These are phyloP conservation scores for Hippocampus abdominalis DNA, from an alignment of 2,113 vertebrate species.

Conservation along the genomic window DNA sequence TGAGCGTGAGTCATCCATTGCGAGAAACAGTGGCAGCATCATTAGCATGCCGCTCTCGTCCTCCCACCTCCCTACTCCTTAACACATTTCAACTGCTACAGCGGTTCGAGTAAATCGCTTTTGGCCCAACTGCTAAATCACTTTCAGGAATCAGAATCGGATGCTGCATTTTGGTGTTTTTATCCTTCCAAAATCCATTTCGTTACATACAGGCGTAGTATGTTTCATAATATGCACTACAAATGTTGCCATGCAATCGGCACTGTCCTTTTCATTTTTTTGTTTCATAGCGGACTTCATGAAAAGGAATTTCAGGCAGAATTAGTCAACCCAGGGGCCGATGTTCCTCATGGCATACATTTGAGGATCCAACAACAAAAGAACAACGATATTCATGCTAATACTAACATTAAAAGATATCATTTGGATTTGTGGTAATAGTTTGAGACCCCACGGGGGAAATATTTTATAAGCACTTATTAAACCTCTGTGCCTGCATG, in stretches of 20 bases:
- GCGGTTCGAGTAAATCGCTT: conserved; percentile 52
- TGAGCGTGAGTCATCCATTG: conserved; percentile 69
- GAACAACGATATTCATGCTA: too few relatives aligned
- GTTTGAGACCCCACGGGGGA: not conserved
- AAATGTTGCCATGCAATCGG: not conserved
- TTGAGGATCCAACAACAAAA: not conserved
- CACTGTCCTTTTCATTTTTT: not conserved
- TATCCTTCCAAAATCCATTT: not conserved
- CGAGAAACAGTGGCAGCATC: conserved; percentile 66
- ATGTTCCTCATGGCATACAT: not conserved
- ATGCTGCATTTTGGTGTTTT: not conserved
- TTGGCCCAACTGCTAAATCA: conserved; percentile 44
- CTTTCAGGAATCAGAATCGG: conserved; percentile 43
- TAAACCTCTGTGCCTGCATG: not conserved
- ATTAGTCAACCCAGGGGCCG: too few relatives aligned
- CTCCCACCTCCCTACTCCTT: conserved; percentile 61
- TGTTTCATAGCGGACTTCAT: too few relatives aligned
- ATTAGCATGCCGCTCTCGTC: conserved; percentile 73
- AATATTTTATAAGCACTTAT: not conserved
- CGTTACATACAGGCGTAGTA: not conserved
- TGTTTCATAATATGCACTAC: not conserved
- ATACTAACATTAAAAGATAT: too few relatives aligned
- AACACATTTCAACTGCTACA: conserved; percentile 70
- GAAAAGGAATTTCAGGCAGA: too few relatives aligned
- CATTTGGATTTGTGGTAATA: not conserved